These are phyloP conservation scores for Chrysocyon brachyurus DNA, from an alignment of 2,797 vertebrate genomes.

Conservation along the genomic window DNA sequence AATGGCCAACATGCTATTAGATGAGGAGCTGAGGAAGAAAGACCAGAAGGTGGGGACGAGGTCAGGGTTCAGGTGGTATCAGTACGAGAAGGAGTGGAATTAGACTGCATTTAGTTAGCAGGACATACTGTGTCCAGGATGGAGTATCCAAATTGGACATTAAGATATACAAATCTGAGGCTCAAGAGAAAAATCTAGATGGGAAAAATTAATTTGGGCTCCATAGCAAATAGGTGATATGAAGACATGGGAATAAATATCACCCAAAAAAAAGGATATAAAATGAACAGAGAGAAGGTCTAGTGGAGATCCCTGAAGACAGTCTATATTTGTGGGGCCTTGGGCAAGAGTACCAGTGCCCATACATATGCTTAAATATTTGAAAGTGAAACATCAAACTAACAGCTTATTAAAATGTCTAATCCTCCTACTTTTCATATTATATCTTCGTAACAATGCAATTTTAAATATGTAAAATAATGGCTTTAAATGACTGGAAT, in stretches of 20 bases:
- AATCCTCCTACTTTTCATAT: background rate
- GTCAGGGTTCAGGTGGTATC: background rate
- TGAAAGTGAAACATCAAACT: background rate
- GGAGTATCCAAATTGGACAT: background rate
- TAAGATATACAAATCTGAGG: background rate
- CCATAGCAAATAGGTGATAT: background rate
- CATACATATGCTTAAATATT: background rate
- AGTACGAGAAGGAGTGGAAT: background rate
- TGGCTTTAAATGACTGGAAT: slow-evolving; percentile 33
- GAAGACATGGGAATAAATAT: background rate
- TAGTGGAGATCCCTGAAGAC: background rate
- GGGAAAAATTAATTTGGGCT: background rate
- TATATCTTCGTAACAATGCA: background rate
- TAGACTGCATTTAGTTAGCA: background rate
- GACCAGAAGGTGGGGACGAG: background rate
- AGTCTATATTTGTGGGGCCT: background rate
- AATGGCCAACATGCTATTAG: rapidly evolving
- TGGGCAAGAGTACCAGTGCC: background rate
- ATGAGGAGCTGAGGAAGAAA: background rate
- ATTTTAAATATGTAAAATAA: slow-evolving; percentile 12
- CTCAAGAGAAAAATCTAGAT: background rate
- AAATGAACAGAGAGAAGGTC: background rate
- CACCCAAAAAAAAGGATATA: background rate
- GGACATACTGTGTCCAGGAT: background rate
- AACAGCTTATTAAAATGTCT: background rate